phyloP scores from a whole-genome alignment of 1,140 invertebrate genomes.

The Aphidius ervi region DNA sequence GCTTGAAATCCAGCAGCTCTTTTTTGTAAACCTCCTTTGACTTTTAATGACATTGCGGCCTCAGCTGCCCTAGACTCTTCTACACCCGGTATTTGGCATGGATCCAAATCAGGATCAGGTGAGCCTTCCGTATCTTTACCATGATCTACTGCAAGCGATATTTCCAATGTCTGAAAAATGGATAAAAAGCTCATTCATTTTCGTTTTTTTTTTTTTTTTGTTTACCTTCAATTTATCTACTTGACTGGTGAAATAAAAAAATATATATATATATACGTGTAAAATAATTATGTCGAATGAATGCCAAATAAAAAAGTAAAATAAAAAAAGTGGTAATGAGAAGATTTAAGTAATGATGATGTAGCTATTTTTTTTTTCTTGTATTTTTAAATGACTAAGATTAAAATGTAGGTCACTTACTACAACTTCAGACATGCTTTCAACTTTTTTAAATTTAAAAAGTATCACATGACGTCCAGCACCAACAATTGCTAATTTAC shows the following conservation, averaged over 20 bases:
- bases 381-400: neutral
- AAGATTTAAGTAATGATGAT: no score
- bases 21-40: slow-evolving; percentile 71
- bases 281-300: neutral
- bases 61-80: slow-evolving; percentile 41
- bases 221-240: neutral
- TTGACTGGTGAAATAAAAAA: slow-evolving; percentile 2
- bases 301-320: neutral
- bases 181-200: neutral
- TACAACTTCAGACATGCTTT: slow-evolving; percentile 77
- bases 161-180: slow-evolving; percentile 71
- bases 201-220: neutral
- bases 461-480: slow-evolving; percentile 88
- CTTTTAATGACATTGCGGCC: slow-evolving; percentile 57
- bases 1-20: slow-evolving; percentile 91
- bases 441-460: slow-evolving; percentile 92
- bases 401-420: slow-evolving; percentile 54
- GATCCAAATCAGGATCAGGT: slow-evolving; percentile 70
- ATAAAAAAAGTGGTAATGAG: neutral
- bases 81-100: slow-evolving; percentile 57
- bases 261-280: neutral
- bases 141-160: slow-evolving; percentile 81
- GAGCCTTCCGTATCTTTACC: slow-evolving; percentile 74
- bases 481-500: slow-evolving; percentile 84
- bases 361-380: neutral